Percentiles rank a stretch among this genome's conserved stretches.
phyloP scores from a whole-genome alignment of 2,113 vertebrate genomes.

The Tautogolabrus adspersus region DNA sequence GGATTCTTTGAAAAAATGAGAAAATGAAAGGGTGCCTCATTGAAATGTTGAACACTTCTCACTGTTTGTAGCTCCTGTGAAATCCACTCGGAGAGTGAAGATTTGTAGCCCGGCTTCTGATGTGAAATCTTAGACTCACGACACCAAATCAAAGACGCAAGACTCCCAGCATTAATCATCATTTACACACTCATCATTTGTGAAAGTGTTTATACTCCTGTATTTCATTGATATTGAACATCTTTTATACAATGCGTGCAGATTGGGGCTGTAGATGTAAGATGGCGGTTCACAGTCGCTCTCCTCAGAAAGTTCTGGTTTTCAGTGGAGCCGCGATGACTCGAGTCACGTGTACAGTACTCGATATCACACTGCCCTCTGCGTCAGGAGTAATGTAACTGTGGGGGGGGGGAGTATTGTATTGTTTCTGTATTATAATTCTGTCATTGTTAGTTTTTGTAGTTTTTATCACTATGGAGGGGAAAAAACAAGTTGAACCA shows the following conservation, averaged over 20 bases:
- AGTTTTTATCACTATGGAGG: constrained; percentile 45
- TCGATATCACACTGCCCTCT: neutral
- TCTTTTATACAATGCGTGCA: neutral
- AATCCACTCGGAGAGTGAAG: too few species aligned
- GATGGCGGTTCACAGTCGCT: neutral
- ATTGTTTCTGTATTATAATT: constrained; percentile 64
- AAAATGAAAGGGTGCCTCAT: too few species aligned
- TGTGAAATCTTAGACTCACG: too few species aligned
- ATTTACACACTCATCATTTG: too few species aligned
- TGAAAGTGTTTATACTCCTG: too few species aligned
- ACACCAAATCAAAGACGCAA: too few species aligned
- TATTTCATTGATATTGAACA: too few species aligned
- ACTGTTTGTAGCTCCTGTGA: too few species aligned
- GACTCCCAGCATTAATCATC: too few species aligned
- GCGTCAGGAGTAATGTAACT: constrained; percentile 1
- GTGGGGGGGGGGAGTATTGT: constrained; percentile 1
- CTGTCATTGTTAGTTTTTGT: constrained; percentile 59
- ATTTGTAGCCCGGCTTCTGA: too few species aligned
- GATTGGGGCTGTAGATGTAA: neutral
- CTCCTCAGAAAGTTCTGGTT: constrained; percentile 16
- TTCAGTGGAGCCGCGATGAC: constrained; percentile 5
- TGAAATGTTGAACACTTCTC: too few species aligned
- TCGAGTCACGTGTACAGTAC: constrained; percentile 28
- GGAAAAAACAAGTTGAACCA: constrained; percentile 29
- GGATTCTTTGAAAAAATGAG: neutral